A percentile compares a stretch with the other conserved stretches of the same genome.
phyloP scores from a whole-genome alignment of 2,888 invertebrate species.

The Tipula vernalis region DNA sequence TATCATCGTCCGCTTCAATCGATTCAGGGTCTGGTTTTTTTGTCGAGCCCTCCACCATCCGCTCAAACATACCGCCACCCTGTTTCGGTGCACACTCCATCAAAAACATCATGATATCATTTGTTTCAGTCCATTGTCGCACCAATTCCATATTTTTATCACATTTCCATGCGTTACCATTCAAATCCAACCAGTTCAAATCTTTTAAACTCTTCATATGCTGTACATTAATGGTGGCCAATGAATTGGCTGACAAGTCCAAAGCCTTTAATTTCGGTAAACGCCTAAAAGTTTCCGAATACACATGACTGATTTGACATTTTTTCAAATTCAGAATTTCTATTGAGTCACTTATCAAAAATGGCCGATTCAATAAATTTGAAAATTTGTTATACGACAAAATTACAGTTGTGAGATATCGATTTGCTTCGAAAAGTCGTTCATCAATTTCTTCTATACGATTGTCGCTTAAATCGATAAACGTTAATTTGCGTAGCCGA shows the following conservation, averaged over 20 bases:
- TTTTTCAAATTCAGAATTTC: slow-evolving; percentile 45
- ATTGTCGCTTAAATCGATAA: slow-evolving; percentile 48
- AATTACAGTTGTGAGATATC: slow-evolving; percentile 40
- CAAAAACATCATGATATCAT: not conserved
- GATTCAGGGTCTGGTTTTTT: not conserved
- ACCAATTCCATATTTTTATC: slow-evolving; percentile 29
- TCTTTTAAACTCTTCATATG: slow-evolving; percentile 38
- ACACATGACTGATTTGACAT: slow-evolving; percentile 44
- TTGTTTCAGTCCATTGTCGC: not conserved
- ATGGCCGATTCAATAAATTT: slow-evolving; percentile 40
- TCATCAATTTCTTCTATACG: slow-evolving; percentile 42
- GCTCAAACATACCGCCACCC: not conserved
- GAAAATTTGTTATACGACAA: slow-evolving; percentile 50
- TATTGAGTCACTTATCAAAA: slow-evolving; percentile 42
- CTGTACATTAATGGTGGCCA: slow-evolving; percentile 39
- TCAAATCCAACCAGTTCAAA: slow-evolving; percentile 40
- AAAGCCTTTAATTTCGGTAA: slow-evolving; percentile 43
- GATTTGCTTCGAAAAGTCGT: slow-evolving; percentile 42
- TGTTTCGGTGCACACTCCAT: not conserved
- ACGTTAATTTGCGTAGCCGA: slow-evolving; percentile 37
- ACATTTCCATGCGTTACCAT: slow-evolving; percentile 46
- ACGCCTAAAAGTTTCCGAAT: slow-evolving; percentile 39
- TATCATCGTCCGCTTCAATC: not conserved
- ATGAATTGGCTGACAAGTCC: slow-evolving; percentile 48
- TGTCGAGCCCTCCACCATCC: not conserved